phyloP scores from a whole-genome alignment of 2,888 invertebrate genomes.

The Mesorhabditis sp. region DNA sequence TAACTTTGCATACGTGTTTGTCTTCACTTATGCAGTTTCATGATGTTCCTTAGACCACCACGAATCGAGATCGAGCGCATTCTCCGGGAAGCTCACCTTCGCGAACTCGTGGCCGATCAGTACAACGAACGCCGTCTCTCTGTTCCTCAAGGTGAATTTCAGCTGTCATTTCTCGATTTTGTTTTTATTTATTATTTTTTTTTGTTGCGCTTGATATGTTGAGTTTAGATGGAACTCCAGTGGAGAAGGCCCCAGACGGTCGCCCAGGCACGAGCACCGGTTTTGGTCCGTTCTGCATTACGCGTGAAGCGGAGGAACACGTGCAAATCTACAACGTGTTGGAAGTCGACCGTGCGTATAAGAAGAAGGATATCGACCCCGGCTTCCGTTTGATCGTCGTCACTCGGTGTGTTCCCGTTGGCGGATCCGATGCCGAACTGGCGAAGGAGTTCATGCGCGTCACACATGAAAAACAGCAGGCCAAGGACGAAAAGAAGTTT shows the following conservation, averaged over 20 bases:
- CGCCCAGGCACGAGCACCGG: slow-evolving; percentile 37
- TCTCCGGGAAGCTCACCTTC: slow-evolving; percentile 38
- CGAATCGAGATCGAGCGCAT: slow-evolving; percentile 39
- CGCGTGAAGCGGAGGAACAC: slow-evolving; percentile 32
- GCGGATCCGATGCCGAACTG: slow-evolving; percentile 16
- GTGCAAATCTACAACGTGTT: slow-evolving; percentile 42
- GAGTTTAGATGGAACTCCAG: slow-evolving; percentile 25
- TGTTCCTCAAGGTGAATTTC: slow-evolving; percentile 12
- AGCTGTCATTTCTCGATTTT: neutral
- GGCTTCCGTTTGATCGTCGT: slow-evolving; percentile 45
- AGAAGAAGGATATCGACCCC: slow-evolving; percentile 36
- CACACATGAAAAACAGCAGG: slow-evolving; percentile 34
- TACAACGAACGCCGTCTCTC: slow-evolving; percentile 30
- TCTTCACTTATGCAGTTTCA: neutral
- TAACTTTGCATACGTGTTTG: slow-evolving; percentile 6
- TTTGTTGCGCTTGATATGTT: neutral
- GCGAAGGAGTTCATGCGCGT: slow-evolving; percentile 28
- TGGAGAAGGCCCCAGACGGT: slow-evolving; percentile 30
- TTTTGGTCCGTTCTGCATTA: slow-evolving; percentile 10
- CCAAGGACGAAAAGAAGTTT: slow-evolving; percentile 18
- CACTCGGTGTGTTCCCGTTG: slow-evolving; percentile 33
- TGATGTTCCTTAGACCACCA: slow-evolving; percentile 28
- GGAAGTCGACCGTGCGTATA: slow-evolving; percentile 52
- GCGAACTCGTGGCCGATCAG: slow-evolving; percentile 40
- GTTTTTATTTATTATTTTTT: neutral